Evolutionary conservation across 2,888 invertebrate genomes (phyloP), one percentile per base, ranked within the genome.

Genomic region (Diachrysia chrysitis): DNA sequence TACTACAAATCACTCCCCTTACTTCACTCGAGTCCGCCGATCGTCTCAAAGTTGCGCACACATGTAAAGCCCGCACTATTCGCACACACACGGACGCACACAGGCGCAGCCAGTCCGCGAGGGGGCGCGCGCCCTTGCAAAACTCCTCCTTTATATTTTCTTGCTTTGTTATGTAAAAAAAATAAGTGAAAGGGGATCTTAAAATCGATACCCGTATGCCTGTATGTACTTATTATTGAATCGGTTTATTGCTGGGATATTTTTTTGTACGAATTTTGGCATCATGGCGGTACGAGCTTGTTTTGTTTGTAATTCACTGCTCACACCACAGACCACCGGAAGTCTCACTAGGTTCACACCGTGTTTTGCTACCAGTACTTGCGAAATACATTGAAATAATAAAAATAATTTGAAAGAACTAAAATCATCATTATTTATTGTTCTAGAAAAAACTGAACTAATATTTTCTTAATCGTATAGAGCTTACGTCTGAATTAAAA

Each of bases 111-210:
- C 48, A 21, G 63, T 76, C 81, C 75, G 76, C 76, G 82, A 84
- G 89, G 91, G 93, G 92, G 90, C 87, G 90, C 92, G 87, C 85
- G 90, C 93, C 93, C 93, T 91, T 90, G 89, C 91, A 86, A 83
- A 93, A 92, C 94, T 94, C 94, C 95, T 92, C 95, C 94, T 95
- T 91, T 93, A 93, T 90, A 90, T 93, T 94, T 95, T 94, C 90
- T 91, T 91, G 82, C 94, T 94, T 95, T 94, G 94, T 95, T 95
- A 94, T 94, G 94, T 94, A 94, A 93, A 94, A 94, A 74, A 79
- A 94, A 94, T 94, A 90, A 86, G 89, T 91, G 93, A 93, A 93
- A 93, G 94, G 95, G 95, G 94, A 92, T 90, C 89, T 88, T 79
- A 91, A 93, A 94, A 95, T 95, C 95, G 91, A 95, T 95, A 94